Evolutionary conservation across 2,888 invertebrate species (phyloP).

Genomic region (Pollenia labialis): DNA sequence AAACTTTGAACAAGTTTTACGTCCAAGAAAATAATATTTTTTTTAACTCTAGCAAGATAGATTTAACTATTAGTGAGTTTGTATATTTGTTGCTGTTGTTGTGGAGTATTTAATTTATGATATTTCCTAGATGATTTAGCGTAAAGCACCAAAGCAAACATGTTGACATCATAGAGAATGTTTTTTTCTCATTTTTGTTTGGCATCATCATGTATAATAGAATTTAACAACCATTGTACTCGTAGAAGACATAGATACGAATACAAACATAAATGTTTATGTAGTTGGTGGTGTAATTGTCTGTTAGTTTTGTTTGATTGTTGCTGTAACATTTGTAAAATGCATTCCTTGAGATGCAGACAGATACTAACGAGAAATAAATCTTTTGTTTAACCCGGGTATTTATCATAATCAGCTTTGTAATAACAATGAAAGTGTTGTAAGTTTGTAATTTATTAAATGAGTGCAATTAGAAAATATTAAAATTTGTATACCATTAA

Average conservation of each 20-base stretch:
- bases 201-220: conserved; percentile 22
- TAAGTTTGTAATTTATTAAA: neutral
- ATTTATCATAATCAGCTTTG: conserved; percentile 26
- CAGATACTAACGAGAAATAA: conserved; percentile 12
- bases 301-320: neutral
- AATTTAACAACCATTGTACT: conserved; percentile 35
- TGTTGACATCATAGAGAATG: conserved; percentile 54
- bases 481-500: too few species aligned
- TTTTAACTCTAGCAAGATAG: neutral
- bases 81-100: conserved; percentile 23
- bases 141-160: conserved; percentile 60
- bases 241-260: neutral
- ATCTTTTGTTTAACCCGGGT: conserved; percentile 19
- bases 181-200: neutral
- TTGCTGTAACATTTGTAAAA: conserved; percentile 1
- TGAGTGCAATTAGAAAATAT: too few species aligned
- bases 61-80: neutral
- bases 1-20: conserved; percentile 25
- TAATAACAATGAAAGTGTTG: conserved; percentile 12
- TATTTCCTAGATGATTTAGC: conserved; percentile 69
- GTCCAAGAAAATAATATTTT: neutral
- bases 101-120: conserved; percentile 68
- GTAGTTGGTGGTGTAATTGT: neutral
- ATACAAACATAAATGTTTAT: neutral
- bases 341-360: conserved; percentile 1